Base-by-base conservation (phyloP, 2,888 invertebrate species). In the Chydorus sphaericus region DNA sequence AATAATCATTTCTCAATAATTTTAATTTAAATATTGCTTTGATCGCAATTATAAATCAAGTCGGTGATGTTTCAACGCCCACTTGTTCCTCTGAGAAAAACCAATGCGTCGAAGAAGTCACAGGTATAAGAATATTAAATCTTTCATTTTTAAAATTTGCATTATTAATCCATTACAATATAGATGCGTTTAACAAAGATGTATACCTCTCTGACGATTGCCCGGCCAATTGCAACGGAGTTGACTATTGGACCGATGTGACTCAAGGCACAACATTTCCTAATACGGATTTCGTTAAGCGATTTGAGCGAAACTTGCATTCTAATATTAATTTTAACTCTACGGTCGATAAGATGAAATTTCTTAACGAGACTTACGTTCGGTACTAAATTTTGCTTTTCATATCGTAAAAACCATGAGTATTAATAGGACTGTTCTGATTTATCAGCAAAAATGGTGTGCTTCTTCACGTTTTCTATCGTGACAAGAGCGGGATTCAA, bases 401-500 rank as follows among this genome's bases (percentile, higher is more conserved):
- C n/a, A n/a, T n/a, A n/a, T n/a, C n/a, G n/a, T n/a, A n/a, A n/a
- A n/a, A n/a, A n/a, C n/a, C n/a, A n/a, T n/a, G n/a, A n/a, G n/a
- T n/a, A n/a, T n/a, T n/a, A n/a, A n/a, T n/a, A n/a, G n/a, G n/a
- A 31, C 26, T 18, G 1, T 20, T 26, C 16, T 20, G 14, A 10
- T n/a, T n/a, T n/a, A n/a, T n/a, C n/a, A 55, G 55, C 31, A 33
- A 48, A 3, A 55, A 55, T 29, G 31, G 48, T 23, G 55, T 36
- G 2, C 36, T 55, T 11, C n/a, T 55, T 11, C 55, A 55, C 55
- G 55, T 55, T 10, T 55, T 55, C 16, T 49, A 49, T n/a, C 55
- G 55, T 4, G 55, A 55, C 11, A 30, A 36, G 1, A 55, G 48
- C 49, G 49, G 55, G 8, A 55, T 55, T n/a, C 55, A 55, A n/a